Percentiles rank a stretch among this genome's conserved stretches.
Evolutionary conservation across 2,113 vertebrate species (phyloP).

Genomic region (Leuciscus idus): DNA sequence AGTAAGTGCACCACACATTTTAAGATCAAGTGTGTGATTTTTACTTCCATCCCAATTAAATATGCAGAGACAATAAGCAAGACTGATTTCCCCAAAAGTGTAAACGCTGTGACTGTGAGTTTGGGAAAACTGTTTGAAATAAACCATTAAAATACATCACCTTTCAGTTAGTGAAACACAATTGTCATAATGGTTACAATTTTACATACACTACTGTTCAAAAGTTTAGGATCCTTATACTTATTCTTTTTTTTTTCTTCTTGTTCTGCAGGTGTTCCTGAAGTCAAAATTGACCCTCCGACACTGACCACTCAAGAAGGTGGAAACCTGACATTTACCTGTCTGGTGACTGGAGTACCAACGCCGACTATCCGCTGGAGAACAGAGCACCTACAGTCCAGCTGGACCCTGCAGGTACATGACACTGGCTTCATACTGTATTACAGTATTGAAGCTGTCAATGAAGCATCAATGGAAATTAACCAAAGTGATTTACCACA

Average conservation of each 20-base stretch:
- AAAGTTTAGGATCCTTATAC: no score
- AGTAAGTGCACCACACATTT: conserved; percentile 68
- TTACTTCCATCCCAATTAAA: background rate
- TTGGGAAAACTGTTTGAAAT: background rate
- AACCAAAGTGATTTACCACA: background rate
- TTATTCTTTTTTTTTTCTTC: no score
- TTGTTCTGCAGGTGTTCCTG: conserved; percentile 71
- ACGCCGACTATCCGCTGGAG: conserved; percentile 70
- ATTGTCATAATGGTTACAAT: background rate
- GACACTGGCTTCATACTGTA: background rate
- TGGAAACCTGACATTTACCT: conserved; percentile 76
- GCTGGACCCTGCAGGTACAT: conserved; percentile 66
- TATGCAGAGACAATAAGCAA: background rate
- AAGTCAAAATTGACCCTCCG: conserved; percentile 65
- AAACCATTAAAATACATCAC: no score
- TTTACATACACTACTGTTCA: background rate
- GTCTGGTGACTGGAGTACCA: conserved; percentile 75
- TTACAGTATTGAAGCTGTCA: background rate
- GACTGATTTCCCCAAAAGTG: background rate
- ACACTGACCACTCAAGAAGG: conserved; percentile 69
- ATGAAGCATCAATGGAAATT: background rate
- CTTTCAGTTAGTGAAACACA: background rate
- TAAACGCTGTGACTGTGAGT: background rate
- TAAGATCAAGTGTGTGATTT: background rate
- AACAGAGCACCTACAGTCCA: conserved; percentile 68